Base-by-base conservation (phyloP, 2,113 vertebrate species). In the Bambusicola thoracicus region DNA sequence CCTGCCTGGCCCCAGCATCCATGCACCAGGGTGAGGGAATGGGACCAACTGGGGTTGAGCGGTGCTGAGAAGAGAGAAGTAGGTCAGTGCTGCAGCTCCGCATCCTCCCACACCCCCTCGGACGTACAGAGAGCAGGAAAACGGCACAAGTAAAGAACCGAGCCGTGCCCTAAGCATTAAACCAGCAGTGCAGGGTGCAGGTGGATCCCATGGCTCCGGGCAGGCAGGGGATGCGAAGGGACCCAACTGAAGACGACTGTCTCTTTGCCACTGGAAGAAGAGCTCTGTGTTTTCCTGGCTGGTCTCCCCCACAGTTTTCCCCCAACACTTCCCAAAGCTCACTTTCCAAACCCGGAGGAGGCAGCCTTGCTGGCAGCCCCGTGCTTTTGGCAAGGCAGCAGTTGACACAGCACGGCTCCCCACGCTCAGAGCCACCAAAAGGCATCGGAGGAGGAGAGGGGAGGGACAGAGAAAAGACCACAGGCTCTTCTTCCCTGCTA, bases 221-320 rank as follows among this genome's bases (percentile, higher is more conserved):
- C 15, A 29, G 53, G 53, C 0, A 1, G 34, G 22, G 16, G 53
- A 55, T 2, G 11, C 1, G 1, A 44, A 66, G 41, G 49, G 14
- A 22, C 8, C 38, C 44, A 51, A 48, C 20, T 40, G 78, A 43
- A 66, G 44, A 76, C 3, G 51, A 20, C 8, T 10, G 38, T 53
- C 69, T 72, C 58, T 94, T 81, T 36, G 46, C 49, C 89, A 36
- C 0, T 3, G 40, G 53, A 72, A 81, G 61, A 49, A 80, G 74
- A 86, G 70, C 32, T 93, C 84, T 61, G 25, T 89, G 91, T 95
- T 93, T 95, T 68, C 94, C 93, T 87, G 78, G 63, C 91, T 94
- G 74, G 44, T 87, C 74, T 92, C 89, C 69, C 62, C 91, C 94
- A 81, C 89, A 84, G 81, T 72, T 96, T 93, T 93, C 69, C 70